Evolutionary conservation across 2,888 invertebrate genomes (phyloP), one percentile per base, ranked within the genome.

Genomic region (Heliothis peltigera): DNA sequence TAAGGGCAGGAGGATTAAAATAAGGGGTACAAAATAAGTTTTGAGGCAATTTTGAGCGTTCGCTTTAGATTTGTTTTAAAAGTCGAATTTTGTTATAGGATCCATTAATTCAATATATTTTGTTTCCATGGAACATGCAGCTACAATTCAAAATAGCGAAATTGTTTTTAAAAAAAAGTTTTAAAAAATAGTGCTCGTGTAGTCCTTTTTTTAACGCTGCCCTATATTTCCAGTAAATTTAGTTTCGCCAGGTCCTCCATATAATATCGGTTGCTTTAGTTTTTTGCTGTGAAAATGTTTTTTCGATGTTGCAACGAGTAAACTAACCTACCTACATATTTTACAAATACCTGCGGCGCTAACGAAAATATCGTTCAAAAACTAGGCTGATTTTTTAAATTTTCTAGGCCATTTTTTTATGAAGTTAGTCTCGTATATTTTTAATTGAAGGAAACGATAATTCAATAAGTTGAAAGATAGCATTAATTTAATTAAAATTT

Each of bases 261-360:
- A 39, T 15, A 47, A 21, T 28, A 53, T 21, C 5, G 17, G 0
- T 6, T 10, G 6, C 8, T 32, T 8, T 39, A 2, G 15, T 10
- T 60, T 58, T 53, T 0, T 4, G 21, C 4, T 10, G 32, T 32
- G 5, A 44, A 46, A 49, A 10, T 39, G 19, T 44, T 44, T 28
- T 12, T 49, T 69, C 8, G 12, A 8, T 39, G 6, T 0, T 2
- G 4, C 21, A 35, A 35, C 21, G n/a, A 17, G 12, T n/a, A 28
- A 28, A 28, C n/a, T n/a, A n/a, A n/a, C n/a, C n/a, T n/a, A n/a
- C 28, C 32, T 32, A 18, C 4, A 39, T 46, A 21, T 51, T 70
- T 53, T 18, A 18, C 17, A 44, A 52, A 7, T 5, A 17, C 28
- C 17, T 5, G 10, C 17, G 15, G 6, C 15, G 15, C 0, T 56